Evolutionary conservation across 2,888 invertebrate genomes (phyloP), one percentile per base, ranked within the genome.

Genomic region (Vannuccia rotundouncinata): DNA sequence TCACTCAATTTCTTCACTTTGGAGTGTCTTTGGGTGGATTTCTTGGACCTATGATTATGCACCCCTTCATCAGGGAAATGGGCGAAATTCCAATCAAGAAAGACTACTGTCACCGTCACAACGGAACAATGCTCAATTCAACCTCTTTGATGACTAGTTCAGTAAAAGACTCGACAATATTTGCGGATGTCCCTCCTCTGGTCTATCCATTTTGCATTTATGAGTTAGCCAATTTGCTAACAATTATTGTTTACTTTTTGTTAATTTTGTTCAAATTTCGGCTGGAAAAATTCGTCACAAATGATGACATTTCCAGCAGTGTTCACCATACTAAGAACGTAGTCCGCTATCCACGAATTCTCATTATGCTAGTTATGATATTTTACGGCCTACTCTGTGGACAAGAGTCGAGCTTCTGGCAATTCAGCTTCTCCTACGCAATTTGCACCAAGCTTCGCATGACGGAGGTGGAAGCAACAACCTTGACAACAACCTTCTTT

Each of bases 401-500:
- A 28, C 75, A 75, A 5, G 75, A 75, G 28, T 29, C 29, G 22
- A 75, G n/a, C 25, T 75, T 75, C 28, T 75, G 75, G 75, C n/a
- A 30, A 22, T 22, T 29, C 1, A 28, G 29, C 28, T 75, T 29
- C 28, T 75, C 75, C 22, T 75, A 29, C 75, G 75, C 29, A 22
- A 75, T 75, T 30, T 75, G 75, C 13, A 29, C 75, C 1, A 1
- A 13, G 5, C 13, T 75, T 1, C n/a, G 27, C 2, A 75, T 75
- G 75, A 75, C 75, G 2, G 29, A 28, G 5, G 1, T 30, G 0
- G 75, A 75, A 10, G 75, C 75, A 0, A 22, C 75, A 30, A 28
- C 30, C n/a, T 27, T 75, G 1, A 75, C 29, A 28, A 75, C 75
- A 22, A 17, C 30, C 1, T 75, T 75, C 75, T 75, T 75, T 17